A percentile compares a stretch with the other conserved stretches of the same genome.
Evolutionary conservation across 2,888 invertebrate species (phyloP).

Genomic region (Folsomia candida): DNA sequence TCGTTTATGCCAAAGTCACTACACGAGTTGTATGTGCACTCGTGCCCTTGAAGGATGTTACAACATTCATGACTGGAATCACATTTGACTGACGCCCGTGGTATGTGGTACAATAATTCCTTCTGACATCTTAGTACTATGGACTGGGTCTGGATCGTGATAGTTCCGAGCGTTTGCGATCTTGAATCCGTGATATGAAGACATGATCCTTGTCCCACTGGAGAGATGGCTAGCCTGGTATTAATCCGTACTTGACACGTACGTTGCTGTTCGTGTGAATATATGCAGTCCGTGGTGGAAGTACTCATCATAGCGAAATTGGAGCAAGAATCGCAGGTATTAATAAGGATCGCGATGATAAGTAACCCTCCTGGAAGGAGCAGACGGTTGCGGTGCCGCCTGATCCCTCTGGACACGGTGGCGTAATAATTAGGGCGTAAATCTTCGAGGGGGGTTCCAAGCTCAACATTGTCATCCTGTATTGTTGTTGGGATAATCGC

Average conservation of each 20-base stretch:
- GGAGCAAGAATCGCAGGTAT: neutral
- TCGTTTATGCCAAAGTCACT: slow-evolving; percentile 8
- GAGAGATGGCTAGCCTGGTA: slow-evolving; percentile 12
- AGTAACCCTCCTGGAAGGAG: neutral
- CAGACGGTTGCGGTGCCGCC: neutral
- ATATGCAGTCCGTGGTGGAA: slow-evolving; percentile 7
- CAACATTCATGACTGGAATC: slow-evolving; percentile 18
- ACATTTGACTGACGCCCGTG: slow-evolving; percentile 11
- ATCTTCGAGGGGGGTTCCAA: neutral
- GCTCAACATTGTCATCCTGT: neutral
- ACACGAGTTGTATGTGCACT: slow-evolving; percentile 12
- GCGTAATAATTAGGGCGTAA: neutral
- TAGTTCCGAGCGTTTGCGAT: neutral
- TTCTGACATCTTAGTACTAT: slow-evolving; percentile 16
- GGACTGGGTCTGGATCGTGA: slow-evolving; percentile 5
- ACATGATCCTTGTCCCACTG: slow-evolving; percentile 15
- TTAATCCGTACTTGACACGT: slow-evolving; percentile 13
- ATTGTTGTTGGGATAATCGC: neutral
- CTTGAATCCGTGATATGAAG: neutral
- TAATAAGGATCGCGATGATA: neutral
- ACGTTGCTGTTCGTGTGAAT: neutral
- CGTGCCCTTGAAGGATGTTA: slow-evolving; percentile 10
- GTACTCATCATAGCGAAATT: slow-evolving; percentile 21
- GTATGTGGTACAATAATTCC: slow-evolving; percentile 20
- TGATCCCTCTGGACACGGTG: neutral